phyloP scores from a whole-genome alignment of 2,797 vertebrate genomes.

The Tamandua tetradactyla region DNA sequence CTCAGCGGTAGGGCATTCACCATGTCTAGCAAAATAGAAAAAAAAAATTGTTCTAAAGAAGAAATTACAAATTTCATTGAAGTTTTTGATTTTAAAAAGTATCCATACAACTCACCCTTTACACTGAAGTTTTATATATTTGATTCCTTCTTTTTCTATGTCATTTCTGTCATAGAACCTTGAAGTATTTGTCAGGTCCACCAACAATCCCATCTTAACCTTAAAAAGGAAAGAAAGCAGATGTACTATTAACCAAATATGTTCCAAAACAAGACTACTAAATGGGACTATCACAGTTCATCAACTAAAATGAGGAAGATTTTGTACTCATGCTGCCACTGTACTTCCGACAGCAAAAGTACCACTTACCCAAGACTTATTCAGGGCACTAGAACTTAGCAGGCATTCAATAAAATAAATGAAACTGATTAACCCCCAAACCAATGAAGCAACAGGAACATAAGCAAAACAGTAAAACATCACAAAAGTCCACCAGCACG shows the following conservation, averaged over 20 bases:
- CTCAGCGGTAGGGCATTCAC: slow-evolving; percentile 94
- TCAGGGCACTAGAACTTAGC: neutral
- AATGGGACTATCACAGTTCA: neutral
- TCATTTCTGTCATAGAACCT: slow-evolving; percentile 96
- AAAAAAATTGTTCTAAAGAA: slow-evolving; percentile 2
- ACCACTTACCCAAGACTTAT: slow-evolving; percentile 4
- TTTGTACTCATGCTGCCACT: neutral
- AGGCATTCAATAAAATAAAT: slow-evolving; percentile 48
- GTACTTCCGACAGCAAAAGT: neutral
- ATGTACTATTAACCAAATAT: slow-evolving; percentile 57
- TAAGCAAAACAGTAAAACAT: slow-evolving; percentile 45
- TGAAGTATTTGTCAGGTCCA: slow-evolving; percentile 97
- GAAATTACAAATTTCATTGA: slow-evolving; percentile 25
- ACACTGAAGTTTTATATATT: slow-evolving; percentile 96
- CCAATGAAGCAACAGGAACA: neutral
- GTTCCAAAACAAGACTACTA: slow-evolving; percentile 28
- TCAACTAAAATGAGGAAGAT: neutral
- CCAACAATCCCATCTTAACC: slow-evolving; percentile 98
- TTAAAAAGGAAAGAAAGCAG: slow-evolving; percentile 72
- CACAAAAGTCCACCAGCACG: neutral
- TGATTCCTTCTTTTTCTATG: slow-evolving; percentile 97
- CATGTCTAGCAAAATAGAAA: slow-evolving; percentile 88
- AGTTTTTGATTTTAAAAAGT: slow-evolving; percentile 60
- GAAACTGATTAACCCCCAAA: neutral
- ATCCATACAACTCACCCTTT: slow-evolving; percentile 91